Conservation (phyloP, 2,797 vertebrate species). For the Alosa sapidissima region DNA sequence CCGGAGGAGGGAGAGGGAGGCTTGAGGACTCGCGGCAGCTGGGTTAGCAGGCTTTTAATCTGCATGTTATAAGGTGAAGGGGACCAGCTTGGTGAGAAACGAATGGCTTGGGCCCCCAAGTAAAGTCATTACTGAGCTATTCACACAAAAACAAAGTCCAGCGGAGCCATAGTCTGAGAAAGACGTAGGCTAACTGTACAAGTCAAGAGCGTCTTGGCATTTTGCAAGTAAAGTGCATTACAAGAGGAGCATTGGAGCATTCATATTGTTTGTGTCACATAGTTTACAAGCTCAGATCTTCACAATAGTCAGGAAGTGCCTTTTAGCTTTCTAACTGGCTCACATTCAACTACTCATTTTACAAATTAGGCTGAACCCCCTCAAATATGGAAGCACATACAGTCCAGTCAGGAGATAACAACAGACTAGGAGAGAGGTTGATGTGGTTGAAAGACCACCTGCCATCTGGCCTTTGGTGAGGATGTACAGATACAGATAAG, state of each 20-base stretch:
- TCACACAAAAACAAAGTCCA: background rate
- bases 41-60: conserved; percentile 57
- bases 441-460: background rate
- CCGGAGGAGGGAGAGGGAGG: conserved; percentile 39
- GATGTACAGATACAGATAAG: background rate
- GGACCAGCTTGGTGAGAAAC: conserved; percentile 47
- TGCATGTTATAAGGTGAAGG: conserved; percentile 52
- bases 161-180: background rate
- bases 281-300: background rate
- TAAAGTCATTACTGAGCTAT: conserved; percentile 21
- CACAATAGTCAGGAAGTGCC: background rate
- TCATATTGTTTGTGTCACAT: background rate
- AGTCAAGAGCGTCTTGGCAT: background rate
- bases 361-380: background rate
- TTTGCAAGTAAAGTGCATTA: background rate
- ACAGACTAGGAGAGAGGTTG: background rate
- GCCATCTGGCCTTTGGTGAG: background rate
- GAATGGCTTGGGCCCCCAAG: background rate
- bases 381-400: background rate
- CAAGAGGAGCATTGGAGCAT: background rate
- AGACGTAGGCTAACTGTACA: background rate
- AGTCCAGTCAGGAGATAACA: background rate
- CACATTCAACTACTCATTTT: background rate
- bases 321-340: background rate
- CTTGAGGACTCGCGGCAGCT: conserved; percentile 70